Base-by-base conservation (phyloP, 2,888 invertebrate species). In the Dynastes tityus region DNA sequence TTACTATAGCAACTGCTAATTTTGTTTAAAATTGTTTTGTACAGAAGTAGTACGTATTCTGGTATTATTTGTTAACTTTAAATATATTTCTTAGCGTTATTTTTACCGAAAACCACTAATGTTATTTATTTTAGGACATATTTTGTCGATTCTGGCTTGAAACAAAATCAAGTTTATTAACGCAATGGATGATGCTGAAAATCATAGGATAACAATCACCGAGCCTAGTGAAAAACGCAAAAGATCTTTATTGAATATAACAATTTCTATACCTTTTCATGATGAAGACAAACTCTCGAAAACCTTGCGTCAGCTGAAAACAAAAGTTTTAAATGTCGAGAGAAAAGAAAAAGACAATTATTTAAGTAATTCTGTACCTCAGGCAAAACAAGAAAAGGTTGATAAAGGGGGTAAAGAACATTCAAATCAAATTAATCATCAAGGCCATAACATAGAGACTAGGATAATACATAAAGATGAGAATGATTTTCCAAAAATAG, bases 171-270 rank as follows among this genome's bases (percentile, higher is more conserved):
- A 45, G 8, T 45, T 45, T 45, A 45, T 9, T 45, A 45, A 45
- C 9, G 8, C 1, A 45, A 45, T 45, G 45, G 45, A 45, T 45
- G 9, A 8, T 45, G 8, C 45, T 45, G 45, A 8, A 45, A 45
- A 45, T 45, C 45, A 5, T 45, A 45, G 9, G 1, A 6, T 45
- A 45, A 45, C 45, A 9, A 45, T 45, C 45, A 45, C 45, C 4
- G 8, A 8, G 9, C 6, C 45, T 45, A 45, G 9, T 1, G 45
- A 9, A 9, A 45, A 45, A 45, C 1, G 45, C 45, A 45, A 45
- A 45, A 45, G 45, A 5, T 45, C 45, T 32, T 32, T 4, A 45
- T 64, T 64, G 37, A 64, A 64, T 40, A 64, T 64, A 37, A 64
- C 37, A 37, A 64, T 64, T n/a, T 32, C 9, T 3, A 32, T 64